Evolutionary conservation across 2,113 vertebrate genomes (phyloP).

Genomic region (Megaceryle torquata): DNA sequence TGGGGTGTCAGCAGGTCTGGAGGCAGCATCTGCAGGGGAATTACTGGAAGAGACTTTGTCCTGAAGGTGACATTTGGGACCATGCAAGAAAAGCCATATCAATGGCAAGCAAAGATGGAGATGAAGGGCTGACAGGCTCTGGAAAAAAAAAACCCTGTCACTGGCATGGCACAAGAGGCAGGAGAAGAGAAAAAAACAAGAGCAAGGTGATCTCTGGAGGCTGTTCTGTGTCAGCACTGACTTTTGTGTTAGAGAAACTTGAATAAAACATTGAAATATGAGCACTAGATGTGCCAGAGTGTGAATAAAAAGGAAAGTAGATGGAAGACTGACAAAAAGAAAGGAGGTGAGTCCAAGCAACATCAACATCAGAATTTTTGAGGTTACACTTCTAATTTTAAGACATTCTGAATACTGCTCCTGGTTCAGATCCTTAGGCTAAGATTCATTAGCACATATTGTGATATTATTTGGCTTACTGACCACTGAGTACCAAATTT

Average conservation of each 20-base stretch:
- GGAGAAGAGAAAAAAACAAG: not conserved
- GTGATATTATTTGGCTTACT: not conserved
- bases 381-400: not conserved
- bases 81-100: accelerated
- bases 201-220: not conserved
- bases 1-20: not conserved
- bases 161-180: not conserved
- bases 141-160: not conserved
- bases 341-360: not conserved
- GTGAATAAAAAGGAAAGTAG: not conserved
- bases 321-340: not conserved
- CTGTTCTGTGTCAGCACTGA: not conserved
- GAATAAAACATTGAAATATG: not conserved
- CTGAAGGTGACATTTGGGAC: not conserved
- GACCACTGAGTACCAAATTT: not conserved
- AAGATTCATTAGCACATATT: not conserved
- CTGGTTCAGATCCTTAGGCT: not conserved
- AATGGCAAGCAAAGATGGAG: not conserved
- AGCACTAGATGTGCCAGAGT: not conserved
- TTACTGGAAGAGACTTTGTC: not conserved
- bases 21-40: not conserved
- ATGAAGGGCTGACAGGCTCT: not conserved
- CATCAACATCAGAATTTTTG: not conserved
- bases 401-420: not conserved
- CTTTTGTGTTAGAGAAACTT: not conserved